Conservation (phyloP, 2,113 vertebrate genomes). For the Glaucidium brasilianum region DNA sequence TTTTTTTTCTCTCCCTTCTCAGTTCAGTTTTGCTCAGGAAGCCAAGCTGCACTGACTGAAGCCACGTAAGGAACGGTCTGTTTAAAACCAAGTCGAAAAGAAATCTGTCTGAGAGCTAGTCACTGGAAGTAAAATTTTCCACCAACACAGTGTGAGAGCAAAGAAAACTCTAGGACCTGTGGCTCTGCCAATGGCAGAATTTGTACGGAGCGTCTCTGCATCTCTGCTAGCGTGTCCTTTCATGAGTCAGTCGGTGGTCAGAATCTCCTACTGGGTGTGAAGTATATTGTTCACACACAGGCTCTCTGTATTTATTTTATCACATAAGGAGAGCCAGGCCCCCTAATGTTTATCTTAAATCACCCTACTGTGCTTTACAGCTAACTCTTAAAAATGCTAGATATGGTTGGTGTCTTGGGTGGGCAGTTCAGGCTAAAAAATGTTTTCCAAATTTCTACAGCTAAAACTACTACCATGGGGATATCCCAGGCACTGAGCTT, state of each 20-base stretch:
- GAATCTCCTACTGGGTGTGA: neutral
- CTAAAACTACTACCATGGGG: neutral
- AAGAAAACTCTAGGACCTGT: neutral
- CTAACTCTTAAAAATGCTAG: neutral
- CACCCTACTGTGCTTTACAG: neutral
- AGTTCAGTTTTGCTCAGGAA: neutral
- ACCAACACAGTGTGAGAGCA: neutral
- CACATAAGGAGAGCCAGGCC: neutral
- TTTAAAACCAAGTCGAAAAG: neutral
- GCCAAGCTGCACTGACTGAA: neutral
- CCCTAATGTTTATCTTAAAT: neutral
- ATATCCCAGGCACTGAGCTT: neutral
- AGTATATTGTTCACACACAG: neutral
- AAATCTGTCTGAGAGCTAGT: neutral
- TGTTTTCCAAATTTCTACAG: neutral
- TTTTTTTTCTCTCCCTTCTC: neutral
- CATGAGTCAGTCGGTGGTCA: rapidly evolving
- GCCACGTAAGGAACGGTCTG: neutral
- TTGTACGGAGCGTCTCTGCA: neutral
- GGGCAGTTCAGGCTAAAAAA: neutral
- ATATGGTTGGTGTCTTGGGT: neutral
- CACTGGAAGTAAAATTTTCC: neutral
- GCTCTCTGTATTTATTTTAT: neutral
- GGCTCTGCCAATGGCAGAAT: neutral
- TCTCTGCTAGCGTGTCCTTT: neutral